These are phyloP conservation scores for Sardinella longiceps DNA, from an alignment of 2,797 vertebrate species.

Conservation along the genomic window DNA sequence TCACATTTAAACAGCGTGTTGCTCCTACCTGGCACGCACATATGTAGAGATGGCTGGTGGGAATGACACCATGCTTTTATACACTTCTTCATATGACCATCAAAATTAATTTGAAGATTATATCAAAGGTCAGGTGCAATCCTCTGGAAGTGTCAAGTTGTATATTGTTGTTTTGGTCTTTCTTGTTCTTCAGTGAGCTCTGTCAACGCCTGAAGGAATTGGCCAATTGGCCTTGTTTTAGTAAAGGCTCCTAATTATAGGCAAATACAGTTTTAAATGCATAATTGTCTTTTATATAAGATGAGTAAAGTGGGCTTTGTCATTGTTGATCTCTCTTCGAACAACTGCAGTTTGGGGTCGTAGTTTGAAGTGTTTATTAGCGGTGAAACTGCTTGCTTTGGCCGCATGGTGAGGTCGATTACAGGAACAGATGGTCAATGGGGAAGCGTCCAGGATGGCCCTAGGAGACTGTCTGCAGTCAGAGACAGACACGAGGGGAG, in stretches of 20 bases:
- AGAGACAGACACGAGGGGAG: background rate
- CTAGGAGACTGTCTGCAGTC: conserved; percentile 17
- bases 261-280: background rate
- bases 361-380: conserved; percentile 24
- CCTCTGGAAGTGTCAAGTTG: too few relatives aligned
- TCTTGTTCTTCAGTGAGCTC: background rate
- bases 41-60: too few relatives aligned
- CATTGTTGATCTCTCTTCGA: background rate
- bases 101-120: too few relatives aligned
- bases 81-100: too few relatives aligned
- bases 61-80: too few relatives aligned
- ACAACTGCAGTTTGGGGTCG: background rate
- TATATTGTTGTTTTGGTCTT: background rate
- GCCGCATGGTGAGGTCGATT: conserved; percentile 16
- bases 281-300: background rate
- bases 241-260: background rate
- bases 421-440: conserved; percentile 34
- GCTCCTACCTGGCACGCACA: too few relatives aligned
- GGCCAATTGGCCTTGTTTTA: background rate
- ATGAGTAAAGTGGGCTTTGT: background rate
- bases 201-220: background rate
- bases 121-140: too few relatives aligned
- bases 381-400: conserved; percentile 15
- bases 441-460: conserved; percentile 21
- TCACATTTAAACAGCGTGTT: too few relatives aligned